Conservation (phyloP, 2,797 vertebrate genomes). For the Lemur catta region DNA sequence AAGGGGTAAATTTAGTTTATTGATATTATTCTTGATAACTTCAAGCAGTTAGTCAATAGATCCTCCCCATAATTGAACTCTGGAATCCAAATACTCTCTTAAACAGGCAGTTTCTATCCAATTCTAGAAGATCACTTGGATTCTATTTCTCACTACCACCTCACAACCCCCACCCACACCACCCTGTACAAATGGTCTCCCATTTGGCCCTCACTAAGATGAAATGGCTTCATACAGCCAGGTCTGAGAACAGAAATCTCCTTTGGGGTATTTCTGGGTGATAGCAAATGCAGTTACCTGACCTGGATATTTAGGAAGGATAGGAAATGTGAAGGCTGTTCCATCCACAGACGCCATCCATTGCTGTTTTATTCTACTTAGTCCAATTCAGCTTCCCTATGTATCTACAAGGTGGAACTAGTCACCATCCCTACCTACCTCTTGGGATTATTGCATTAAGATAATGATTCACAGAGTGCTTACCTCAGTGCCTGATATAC, state of each 20-base stretch:
- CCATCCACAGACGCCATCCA: not conserved
- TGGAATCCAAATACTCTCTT: not conserved
- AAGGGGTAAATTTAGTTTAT: not conserved
- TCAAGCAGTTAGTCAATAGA: not conserved
- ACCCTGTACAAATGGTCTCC: not conserved
- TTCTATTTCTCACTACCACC: not conserved
- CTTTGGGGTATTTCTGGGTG: not conserved
- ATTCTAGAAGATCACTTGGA: not conserved
- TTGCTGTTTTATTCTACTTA: not conserved
- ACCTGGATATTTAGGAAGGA: not conserved
- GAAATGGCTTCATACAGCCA: not conserved
- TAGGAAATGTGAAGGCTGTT: not conserved
- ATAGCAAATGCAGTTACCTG: not conserved
- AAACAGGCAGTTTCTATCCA: not conserved
- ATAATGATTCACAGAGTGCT: not conserved
- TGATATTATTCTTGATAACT: not conserved
- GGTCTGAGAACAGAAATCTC: not conserved
- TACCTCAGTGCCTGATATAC: not conserved
- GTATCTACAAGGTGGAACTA: not conserved
- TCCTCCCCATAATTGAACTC: not conserved
- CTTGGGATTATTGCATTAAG: slow-evolving; percentile 1
- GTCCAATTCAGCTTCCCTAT: not conserved
- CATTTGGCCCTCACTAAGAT: not conserved
- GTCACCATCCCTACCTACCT: not conserved
- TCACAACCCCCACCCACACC: not conserved